Conservation (phyloP, 2,888 invertebrate genomes). For the Gisinianus flammeolus region DNA sequence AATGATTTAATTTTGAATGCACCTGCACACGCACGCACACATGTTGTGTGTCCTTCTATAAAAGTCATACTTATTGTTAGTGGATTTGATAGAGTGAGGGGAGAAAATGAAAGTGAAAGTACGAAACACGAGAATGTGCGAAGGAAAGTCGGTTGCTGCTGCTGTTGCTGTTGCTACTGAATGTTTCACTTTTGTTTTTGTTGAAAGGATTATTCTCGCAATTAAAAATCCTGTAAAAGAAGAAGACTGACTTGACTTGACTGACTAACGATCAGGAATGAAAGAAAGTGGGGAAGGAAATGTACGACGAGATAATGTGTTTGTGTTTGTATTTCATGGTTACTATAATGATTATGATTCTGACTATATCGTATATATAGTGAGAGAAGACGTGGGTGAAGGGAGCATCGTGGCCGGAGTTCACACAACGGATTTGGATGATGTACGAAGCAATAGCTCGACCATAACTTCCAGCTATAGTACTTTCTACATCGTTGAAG, state of each 20-base stretch:
- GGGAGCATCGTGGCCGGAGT: constrained; percentile 87
- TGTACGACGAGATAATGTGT: constrained; percentile 2
- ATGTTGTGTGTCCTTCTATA: too few species aligned
- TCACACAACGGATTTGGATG: constrained; percentile 81
- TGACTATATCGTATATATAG: constrained; percentile 38
- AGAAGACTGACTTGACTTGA: not conserved
- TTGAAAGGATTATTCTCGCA: not conserved
- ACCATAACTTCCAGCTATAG: constrained; percentile 53
- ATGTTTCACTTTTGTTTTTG: too few species aligned
- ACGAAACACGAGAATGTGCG: too few species aligned
- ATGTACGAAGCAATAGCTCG: constrained; percentile 44
- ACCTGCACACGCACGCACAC: too few species aligned
- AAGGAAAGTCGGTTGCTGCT: too few species aligned
- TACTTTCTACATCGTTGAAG: constrained; percentile 57
- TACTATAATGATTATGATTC: not conserved
- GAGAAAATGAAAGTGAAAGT: too few species aligned
- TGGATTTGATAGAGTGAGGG: too few species aligned
- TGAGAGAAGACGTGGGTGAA: constrained; percentile 83
- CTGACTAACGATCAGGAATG: not conserved
- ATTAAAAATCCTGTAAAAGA: not conserved
- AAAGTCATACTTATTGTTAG: too few species aligned
- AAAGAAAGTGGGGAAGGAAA: not conserved
- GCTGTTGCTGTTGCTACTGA: too few species aligned
- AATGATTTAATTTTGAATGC: too few species aligned
- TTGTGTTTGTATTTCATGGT: not conserved